These are phyloP conservation scores for Lates calcarifer DNA, from an alignment of 2,113 vertebrate genomes.

Conservation along the genomic window DNA sequence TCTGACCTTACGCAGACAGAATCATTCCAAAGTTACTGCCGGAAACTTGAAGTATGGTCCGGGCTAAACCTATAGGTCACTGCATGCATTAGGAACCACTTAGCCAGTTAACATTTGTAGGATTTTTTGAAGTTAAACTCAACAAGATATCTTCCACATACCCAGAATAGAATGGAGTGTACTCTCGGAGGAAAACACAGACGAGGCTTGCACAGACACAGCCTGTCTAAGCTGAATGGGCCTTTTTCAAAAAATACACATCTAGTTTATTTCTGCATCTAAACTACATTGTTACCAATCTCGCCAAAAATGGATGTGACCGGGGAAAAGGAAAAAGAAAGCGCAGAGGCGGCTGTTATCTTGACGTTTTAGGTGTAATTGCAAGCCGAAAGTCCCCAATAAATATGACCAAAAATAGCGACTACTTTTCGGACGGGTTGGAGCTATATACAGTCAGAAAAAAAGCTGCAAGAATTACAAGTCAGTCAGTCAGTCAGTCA, in stretches of 20 bases:
- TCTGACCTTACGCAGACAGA: slow-evolving; percentile 58
- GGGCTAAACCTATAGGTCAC: slow-evolving; percentile 48
- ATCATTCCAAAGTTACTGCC: slow-evolving; percentile 44
- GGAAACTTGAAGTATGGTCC: slow-evolving; percentile 49
- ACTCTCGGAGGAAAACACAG: slow-evolving; percentile 29
- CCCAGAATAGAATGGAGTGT: slow-evolving; percentile 18
- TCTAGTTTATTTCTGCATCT: slow-evolving; percentile 14
- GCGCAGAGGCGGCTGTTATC: slow-evolving; percentile 44
- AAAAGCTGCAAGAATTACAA: slow-evolving; percentile 47
- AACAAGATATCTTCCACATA: slow-evolving; percentile 18
- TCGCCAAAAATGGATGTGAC: slow-evolving; percentile 38
- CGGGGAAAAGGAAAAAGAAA: slow-evolving; percentile 32
- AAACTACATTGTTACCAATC: slow-evolving; percentile 13
- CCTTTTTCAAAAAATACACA: slow-evolving; percentile 17
- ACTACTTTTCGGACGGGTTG: slow-evolving; percentile 33
- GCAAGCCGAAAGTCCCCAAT: slow-evolving; percentile 23
- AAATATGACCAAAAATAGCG: slow-evolving; percentile 43
- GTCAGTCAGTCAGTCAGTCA: slow-evolving; percentile 49
- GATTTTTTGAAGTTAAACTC: slow-evolving; percentile 31
- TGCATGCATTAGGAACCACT: slow-evolving; percentile 44
- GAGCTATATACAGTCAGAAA: slow-evolving; percentile 18
- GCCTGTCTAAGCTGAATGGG: slow-evolving; percentile 22
- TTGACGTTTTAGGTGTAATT: slow-evolving; percentile 45
- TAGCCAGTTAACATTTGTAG: slow-evolving; percentile 34
- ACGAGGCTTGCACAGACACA: slow-evolving; percentile 18